These are phyloP conservation scores for Anticlea derivata DNA, from an alignment of 2,888 invertebrate genomes.

Conservation along the genomic window DNA sequence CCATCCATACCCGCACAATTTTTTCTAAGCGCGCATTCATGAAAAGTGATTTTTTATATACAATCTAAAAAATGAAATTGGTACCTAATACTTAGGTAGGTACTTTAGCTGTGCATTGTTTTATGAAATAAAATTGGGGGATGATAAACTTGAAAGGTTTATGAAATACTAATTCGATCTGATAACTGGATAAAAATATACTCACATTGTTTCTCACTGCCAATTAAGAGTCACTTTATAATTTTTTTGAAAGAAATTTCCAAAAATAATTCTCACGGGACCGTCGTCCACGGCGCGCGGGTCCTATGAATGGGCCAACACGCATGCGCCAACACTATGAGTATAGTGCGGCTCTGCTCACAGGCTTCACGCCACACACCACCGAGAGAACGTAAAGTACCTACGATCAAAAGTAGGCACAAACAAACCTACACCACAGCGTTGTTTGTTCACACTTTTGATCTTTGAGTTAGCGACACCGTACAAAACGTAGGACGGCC, in stretches of 20 bases:
- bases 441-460: constrained; percentile 31
- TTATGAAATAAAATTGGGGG: no score
- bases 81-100: no score
- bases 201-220: background rate
- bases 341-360: constrained; percentile 13
- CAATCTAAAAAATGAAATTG: no score
- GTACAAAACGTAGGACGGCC: background rate
- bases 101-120: no score
- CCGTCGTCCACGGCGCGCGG: constrained; percentile 19
- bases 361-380: constrained; percentile 3
- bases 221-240: constrained; percentile 3
- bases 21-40: no score
- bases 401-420: background rate
- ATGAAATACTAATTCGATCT: no score
- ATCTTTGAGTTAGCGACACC: background rate
- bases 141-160: no score
- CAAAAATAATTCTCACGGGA: constrained; percentile 4
- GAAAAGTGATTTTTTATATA: no score
- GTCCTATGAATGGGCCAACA: constrained; percentile 26
- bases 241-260: constrained; percentile 7
- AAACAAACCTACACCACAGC: constrained; percentile 20
- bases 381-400: constrained; percentile 9
- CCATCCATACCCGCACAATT: no score
- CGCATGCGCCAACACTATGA: constrained; percentile 26
- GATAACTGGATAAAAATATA: background rate